Conservation (phyloP, 2,888 invertebrate genomes). For the Apocheima hispidaria region DNA sequence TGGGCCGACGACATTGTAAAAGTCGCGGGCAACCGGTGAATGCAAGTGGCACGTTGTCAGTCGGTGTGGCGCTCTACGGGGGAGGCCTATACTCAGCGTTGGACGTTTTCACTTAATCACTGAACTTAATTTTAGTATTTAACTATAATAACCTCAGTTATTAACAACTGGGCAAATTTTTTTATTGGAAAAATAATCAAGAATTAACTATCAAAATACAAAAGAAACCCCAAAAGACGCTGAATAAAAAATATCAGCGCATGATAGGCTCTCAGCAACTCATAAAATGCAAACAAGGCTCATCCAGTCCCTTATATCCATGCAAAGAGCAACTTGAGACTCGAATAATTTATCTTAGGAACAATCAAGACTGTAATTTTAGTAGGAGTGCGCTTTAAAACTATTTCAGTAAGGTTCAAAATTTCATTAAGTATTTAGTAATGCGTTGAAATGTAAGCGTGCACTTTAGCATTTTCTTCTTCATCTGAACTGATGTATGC, state of each 20-base stretch:
- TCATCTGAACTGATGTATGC: background rate
- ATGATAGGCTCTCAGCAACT: conserved; percentile 25
- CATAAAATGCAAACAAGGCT: conserved; percentile 33
- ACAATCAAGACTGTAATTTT: conserved; percentile 81
- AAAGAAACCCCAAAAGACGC: background rate
- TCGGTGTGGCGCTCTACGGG: no score
- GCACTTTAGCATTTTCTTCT: no score
- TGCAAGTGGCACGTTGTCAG: no score
- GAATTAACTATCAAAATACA: background rate
- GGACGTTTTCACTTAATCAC: no score
- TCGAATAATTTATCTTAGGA: conserved; percentile 78
- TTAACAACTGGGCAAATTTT: background rate
- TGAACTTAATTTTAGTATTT: no score
- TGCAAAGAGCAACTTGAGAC: conserved; percentile 61
- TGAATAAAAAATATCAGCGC: conserved; percentile 8
- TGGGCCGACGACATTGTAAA: no score
- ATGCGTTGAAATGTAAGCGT: conserved; percentile 11
- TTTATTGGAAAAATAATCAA: background rate
- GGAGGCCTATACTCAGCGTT: no score
- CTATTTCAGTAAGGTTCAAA: conserved; percentile 64
- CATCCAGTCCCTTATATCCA: conserved; percentile 49
- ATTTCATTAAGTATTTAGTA: conserved; percentile 43
- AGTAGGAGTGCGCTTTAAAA: conserved; percentile 69
- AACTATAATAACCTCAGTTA: no score
- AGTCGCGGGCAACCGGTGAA: no score